Percentiles rank a stretch among this genome's conserved stretches.
phyloP scores from a whole-genome alignment of 2,797 vertebrate species.

The Lepilemur septentrionalis region DNA sequence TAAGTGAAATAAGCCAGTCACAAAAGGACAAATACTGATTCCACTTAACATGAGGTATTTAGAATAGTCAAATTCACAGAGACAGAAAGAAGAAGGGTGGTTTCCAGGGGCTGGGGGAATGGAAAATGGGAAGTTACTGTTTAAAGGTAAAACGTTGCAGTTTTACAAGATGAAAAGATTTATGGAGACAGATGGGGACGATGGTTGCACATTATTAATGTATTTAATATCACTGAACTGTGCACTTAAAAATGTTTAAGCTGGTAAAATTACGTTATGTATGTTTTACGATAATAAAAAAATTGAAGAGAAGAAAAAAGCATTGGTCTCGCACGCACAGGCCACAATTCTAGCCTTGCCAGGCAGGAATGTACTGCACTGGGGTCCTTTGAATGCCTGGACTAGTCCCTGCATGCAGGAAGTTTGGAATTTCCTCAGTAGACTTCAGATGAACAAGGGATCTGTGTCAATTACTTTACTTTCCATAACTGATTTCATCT shows the following conservation, averaged over 20 bases:
- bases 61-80: background rate
- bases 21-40: background rate
- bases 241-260: background rate
- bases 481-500: background rate
- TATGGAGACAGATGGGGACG: background rate
- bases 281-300: background rate
- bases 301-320: background rate
- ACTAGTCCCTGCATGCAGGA: background rate
- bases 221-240: background rate
- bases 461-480: background rate
- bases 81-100: background rate
- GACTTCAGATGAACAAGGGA: background rate
- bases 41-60: background rate
- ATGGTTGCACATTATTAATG: background rate
- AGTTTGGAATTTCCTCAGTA: background rate
- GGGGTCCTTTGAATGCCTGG: background rate
- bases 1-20: background rate
- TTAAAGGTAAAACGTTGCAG: too few species aligned
- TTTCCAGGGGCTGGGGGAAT: background rate
- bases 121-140: background rate
- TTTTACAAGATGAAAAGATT: background rate
- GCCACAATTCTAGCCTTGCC: background rate
- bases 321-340: background rate
- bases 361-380: too few species aligned
- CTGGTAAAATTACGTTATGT: background rate